Percentiles rank a stretch among this genome's conserved stretches.
Evolutionary conservation across 2,113 vertebrate species (phyloP).

Genomic region (Oncorhynchus tshawytscha): DNA sequence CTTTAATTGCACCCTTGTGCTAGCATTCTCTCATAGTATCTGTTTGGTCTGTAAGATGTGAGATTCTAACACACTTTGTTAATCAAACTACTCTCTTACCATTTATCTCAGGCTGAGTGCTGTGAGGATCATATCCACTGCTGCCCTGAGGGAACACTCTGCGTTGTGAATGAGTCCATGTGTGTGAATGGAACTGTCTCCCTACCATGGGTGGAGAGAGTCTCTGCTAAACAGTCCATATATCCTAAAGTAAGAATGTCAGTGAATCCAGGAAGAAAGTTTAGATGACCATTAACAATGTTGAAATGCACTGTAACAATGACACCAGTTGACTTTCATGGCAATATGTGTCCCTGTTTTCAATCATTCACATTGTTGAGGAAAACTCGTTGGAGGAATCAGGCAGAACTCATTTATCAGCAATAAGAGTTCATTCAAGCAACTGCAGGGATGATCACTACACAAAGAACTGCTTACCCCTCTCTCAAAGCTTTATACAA

Average conservation of each 20-base stretch:
- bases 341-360: too few relatives aligned
- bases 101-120: slow-evolving; percentile 69
- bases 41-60: slow-evolving; percentile 32
- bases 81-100: slow-evolving; percentile 54
- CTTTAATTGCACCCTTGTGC: slow-evolving; percentile 10
- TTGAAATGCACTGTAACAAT: neutral
- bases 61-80: slow-evolving; percentile 34
- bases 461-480: too few relatives aligned
- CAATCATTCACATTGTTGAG: too few relatives aligned
- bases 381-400: too few relatives aligned
- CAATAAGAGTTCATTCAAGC: too few relatives aligned
- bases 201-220: slow-evolving; percentile 53
- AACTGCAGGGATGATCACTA: too few relatives aligned
- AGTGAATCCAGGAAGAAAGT: neutral
- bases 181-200: slow-evolving; percentile 59
- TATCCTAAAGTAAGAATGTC: slow-evolving; percentile 50
- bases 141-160: slow-evolving; percentile 62
- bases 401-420: too few relatives aligned
- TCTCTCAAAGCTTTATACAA: too few relatives aligned
- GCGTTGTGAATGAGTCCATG: slow-evolving; percentile 30
- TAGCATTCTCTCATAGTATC: neutral
- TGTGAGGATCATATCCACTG: slow-evolving; percentile 72
- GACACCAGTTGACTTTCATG: neutral
- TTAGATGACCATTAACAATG: neutral
- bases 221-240: neutral